phyloP scores from a whole-genome alignment of 1,140 invertebrate genomes.

The Armadillidium nasatum region DNA sequence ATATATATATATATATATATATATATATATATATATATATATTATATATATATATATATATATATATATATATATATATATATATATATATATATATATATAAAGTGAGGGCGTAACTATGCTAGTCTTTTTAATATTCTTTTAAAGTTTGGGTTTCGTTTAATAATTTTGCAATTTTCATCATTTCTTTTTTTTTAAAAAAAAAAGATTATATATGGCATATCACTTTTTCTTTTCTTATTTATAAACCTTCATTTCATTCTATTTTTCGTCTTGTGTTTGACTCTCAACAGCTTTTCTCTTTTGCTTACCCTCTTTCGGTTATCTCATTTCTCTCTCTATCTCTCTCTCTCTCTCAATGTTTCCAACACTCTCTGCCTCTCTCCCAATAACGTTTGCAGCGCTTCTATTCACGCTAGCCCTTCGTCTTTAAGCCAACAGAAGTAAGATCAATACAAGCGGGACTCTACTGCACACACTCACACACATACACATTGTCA shows the following conservation, averaged over 20 bases:
- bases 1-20: no score
- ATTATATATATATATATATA: no score
- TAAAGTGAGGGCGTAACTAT: no score
- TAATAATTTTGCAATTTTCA: no score
- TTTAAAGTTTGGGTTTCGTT: no score
- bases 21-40: no score
- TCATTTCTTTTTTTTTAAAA: no score
- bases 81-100: no score
- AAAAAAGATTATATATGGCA: no score
- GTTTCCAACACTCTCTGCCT: not conserved
- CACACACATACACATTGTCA: not conserved
- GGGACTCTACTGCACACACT: not conserved
- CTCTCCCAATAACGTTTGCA: slow-evolving; percentile 6
- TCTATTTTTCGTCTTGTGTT: not conserved
- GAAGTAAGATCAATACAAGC: slow-evolving; percentile 10
- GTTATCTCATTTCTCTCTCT: not conserved
- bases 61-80: no score
- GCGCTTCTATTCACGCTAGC: slow-evolving; percentile 1
- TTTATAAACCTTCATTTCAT: not conserved
- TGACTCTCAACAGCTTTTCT: not conserved
- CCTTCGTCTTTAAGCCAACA: slow-evolving; percentile 9
- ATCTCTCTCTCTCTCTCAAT: not conserved
- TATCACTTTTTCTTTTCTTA: not conserved
- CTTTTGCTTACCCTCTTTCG: not conserved
- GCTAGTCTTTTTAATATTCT: no score